Percentiles rank a stretch among this genome's conserved stretches.
Conservation (phyloP, 2,113 vertebrate genomes). For the Leptosomus discolor region DNA sequence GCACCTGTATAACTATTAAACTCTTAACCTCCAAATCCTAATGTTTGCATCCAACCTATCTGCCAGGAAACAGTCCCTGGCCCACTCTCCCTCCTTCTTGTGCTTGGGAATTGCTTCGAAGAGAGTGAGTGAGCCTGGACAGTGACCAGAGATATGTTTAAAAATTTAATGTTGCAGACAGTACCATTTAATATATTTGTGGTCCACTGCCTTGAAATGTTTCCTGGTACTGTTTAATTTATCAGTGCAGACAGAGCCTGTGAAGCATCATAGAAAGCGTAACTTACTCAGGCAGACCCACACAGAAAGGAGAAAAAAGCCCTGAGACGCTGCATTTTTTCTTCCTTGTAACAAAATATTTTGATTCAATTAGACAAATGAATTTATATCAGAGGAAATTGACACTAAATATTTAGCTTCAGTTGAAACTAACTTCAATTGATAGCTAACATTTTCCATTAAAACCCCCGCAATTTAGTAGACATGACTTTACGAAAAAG, state of each 20-base stretch:
- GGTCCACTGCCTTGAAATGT: not conserved
- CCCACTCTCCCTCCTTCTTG: not conserved
- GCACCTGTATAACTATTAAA: not conserved
- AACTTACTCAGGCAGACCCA: not conserved
- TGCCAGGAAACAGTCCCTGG: not conserved
- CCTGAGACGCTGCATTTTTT: not conserved
- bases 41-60: not conserved
- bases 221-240: not conserved
- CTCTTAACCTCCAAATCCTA: not conserved
- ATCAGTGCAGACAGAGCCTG: not conserved
- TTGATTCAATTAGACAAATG: not conserved
- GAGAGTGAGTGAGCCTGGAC: not conserved
- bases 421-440: not conserved
- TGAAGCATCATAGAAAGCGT: not conserved
- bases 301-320: not conserved
- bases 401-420: not conserved
- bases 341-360: not conserved
- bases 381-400: not conserved
- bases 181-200: not conserved
- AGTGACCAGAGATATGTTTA: not conserved
- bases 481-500: not conserved
- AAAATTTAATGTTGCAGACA: not conserved
- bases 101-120: not conserved
- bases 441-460: not conserved
- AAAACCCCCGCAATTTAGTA: rapidly evolving